Evolutionary conservation across 2,113 vertebrate genomes (phyloP).

Genomic region (Pica pica): DNA sequence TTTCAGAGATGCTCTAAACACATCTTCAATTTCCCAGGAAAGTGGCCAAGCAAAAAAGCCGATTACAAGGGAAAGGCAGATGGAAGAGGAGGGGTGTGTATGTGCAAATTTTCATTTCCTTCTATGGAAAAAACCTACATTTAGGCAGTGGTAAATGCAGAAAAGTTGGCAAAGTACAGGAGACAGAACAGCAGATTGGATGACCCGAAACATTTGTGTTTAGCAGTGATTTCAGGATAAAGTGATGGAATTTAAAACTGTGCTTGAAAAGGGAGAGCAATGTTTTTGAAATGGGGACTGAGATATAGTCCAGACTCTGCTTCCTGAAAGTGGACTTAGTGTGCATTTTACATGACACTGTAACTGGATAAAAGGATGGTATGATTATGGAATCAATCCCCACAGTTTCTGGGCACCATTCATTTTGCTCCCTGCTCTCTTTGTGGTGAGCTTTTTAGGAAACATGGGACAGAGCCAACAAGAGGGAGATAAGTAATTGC

Average conservation of each 20-base stretch:
- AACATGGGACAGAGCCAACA: not conserved
- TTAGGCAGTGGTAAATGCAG: not conserved
- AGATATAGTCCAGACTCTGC: not conserved
- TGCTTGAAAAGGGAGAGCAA: not conserved
- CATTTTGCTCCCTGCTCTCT: not conserved
- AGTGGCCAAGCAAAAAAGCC: not conserved
- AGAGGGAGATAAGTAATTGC: not conserved
- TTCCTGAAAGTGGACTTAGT: not conserved
- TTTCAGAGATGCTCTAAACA: not conserved
- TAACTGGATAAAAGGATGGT: not conserved
- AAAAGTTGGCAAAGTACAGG: not conserved
- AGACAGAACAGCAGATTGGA: not conserved
- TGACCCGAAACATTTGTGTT: not conserved
- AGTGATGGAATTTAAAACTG: not conserved
- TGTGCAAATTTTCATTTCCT: not conserved
- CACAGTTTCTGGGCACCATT: not conserved
- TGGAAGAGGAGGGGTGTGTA: not conserved
- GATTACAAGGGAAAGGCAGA: not conserved
- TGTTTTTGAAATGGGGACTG: not conserved
- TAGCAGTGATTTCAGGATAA: not conserved
- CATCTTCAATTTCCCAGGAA: not conserved
- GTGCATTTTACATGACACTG: not conserved
- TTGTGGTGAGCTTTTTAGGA: not conserved
- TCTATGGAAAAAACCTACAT: not conserved
- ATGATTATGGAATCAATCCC: not conserved